phyloP scores from a whole-genome alignment of 1,140 invertebrate genomes.

The Leptopilina boulardi region DNA sequence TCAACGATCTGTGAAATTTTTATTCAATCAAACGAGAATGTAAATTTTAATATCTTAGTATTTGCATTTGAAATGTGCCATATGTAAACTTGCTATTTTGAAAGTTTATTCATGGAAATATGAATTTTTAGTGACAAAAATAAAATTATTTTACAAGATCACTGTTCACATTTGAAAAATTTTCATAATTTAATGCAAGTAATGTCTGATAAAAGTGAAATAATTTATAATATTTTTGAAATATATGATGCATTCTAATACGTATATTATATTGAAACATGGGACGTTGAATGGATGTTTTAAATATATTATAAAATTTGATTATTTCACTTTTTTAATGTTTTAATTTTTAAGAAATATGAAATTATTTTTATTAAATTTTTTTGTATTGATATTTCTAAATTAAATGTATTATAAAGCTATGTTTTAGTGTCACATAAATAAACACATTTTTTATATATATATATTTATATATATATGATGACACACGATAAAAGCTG shows the following conservation, averaged over 20 bases:
- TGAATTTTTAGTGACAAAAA: neutral
- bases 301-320: neutral
- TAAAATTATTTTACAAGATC: neutral
- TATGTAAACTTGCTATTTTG: conserved; percentile 6
- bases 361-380: neutral
- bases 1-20: conserved; percentile 7
- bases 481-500: neutral
- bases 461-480: too few relatives aligned
- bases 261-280: neutral
- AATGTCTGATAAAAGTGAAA: neutral
- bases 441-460: conserved; percentile 1
- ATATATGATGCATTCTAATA: neutral
- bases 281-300: neutral
- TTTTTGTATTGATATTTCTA: neutral
- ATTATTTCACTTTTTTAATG: neutral
- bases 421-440: too few relatives aligned
- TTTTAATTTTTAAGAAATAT: neutral
- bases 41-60: conserved; percentile 15
- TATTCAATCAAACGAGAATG: conserved; percentile 18
- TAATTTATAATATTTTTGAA: neutral
- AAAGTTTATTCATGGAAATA: neutral
- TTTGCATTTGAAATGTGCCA: conserved; percentile 2
- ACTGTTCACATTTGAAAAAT: too few relatives aligned
- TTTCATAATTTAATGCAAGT: neutral
- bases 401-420: neutral